phyloP scores from a whole-genome alignment of 1,140 invertebrate genomes.

The Tetragonula clypearis region DNA sequence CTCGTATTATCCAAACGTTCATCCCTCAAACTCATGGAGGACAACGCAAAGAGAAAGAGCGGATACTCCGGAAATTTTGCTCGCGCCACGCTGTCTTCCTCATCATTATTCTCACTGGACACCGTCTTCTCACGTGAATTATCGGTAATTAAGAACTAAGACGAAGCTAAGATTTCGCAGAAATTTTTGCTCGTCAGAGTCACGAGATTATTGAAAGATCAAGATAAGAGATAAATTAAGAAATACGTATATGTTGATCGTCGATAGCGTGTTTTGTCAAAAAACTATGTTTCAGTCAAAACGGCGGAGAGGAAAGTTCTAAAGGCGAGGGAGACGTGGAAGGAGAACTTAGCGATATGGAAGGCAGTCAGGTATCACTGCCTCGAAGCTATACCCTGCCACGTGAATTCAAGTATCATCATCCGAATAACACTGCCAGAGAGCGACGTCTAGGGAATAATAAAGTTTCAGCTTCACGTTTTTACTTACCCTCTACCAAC shows the following conservation, averaged over 20 bases:
- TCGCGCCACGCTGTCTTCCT: slow-evolving; percentile 87
- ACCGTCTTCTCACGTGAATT: slow-evolving; percentile 70
- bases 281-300: slow-evolving; percentile 67
- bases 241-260: background rate
- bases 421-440: slow-evolving; percentile 74
- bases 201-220: background rate
- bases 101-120: slow-evolving; percentile 78
- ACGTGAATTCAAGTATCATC: slow-evolving; percentile 91
- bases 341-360: slow-evolving; percentile 77
- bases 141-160: slow-evolving; percentile 65
- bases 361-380: slow-evolving; percentile 86
- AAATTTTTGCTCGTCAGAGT: background rate
- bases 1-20: slow-evolving; percentile 70
- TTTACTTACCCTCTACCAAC: slow-evolving; percentile 90
- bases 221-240: background rate
- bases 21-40: slow-evolving; percentile 74
- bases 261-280: background rate
- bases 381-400: slow-evolving; percentile 92
- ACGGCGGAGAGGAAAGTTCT: slow-evolving; percentile 75
- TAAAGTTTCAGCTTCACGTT: slow-evolving; percentile 83
- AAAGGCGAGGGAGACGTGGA: slow-evolving; percentile 75
- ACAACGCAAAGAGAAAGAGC: slow-evolving; percentile 68
- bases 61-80: slow-evolving; percentile 88
- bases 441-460: slow-evolving; percentile 81
- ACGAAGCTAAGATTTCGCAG: background rate